Evolutionary conservation across 53 echinoderm and acorn worm species (phyloP).

Genomic region (Zoroaster sp.): DNA sequence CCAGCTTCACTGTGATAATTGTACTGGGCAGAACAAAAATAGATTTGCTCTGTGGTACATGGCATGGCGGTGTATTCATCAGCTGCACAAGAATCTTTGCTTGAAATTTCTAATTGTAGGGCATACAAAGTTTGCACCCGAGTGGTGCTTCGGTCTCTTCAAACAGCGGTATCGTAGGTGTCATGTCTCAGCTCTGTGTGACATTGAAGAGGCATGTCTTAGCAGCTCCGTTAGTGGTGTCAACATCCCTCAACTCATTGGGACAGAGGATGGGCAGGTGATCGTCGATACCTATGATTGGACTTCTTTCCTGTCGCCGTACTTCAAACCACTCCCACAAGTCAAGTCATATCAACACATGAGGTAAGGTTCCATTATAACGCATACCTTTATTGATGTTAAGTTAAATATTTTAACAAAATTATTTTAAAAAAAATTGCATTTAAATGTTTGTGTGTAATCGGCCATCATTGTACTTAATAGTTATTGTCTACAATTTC

Average conservation of each 20-base stretch:
- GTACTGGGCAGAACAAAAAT: too few species aligned
- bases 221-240: constrained; percentile 35
- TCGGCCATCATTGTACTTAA: too few species aligned
- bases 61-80: too few species aligned
- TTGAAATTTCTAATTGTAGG: too few species aligned
- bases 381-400: too few species aligned
- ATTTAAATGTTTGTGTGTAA: background rate
- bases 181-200: constrained; percentile 30
- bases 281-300: constrained; percentile 48
- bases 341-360: constrained; percentile 65
- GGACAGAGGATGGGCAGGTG: constrained; percentile 43
- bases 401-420: background rate
- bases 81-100: too few species aligned
- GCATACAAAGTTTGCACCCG: too few species aligned
- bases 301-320: constrained; percentile 48
- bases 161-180: background rate
- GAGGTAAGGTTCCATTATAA: constrained; percentile 56
- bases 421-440: too few species aligned
- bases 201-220: background rate
- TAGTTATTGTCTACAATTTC: too few species aligned
- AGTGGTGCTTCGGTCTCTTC: too few species aligned
- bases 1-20: too few species aligned
- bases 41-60: too few species aligned
- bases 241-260: constrained; percentile 56
- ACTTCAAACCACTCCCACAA: constrained; percentile 34